phyloP scores from a whole-genome alignment of 2,888 invertebrate species.

The Tetragonisca angustula region DNA sequence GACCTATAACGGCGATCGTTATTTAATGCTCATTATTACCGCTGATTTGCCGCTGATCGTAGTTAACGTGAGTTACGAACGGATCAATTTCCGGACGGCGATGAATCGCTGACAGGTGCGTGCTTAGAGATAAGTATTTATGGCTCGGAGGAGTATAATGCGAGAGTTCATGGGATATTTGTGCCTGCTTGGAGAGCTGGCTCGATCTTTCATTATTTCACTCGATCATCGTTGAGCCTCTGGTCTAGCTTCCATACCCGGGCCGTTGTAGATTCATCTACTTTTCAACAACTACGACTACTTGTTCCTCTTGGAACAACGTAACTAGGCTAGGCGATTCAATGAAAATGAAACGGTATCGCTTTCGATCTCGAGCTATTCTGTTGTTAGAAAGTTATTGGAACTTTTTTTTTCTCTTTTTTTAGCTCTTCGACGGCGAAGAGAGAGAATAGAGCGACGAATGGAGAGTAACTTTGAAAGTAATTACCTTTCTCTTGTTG shows the following conservation, averaged over 20 bases:
- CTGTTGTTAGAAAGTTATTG: not conserved
- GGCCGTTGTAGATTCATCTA: constrained; percentile 15
- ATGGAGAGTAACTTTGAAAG: not conserved
- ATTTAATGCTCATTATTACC: constrained; percentile 81
- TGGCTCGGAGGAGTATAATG: constrained; percentile 33
- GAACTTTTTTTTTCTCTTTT: no score
- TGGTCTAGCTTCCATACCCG: constrained; percentile 47
- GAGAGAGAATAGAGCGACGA: not conserved
- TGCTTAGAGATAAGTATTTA: constrained; percentile 55
- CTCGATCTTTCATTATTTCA: constrained; percentile 36
- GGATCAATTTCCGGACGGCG: constrained; percentile 77
- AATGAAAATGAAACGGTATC: constrained; percentile 9
- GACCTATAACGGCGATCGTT: constrained; percentile 75
- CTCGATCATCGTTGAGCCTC: constrained; percentile 20
- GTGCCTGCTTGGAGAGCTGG: constrained; percentile 45
- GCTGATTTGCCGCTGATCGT: constrained; percentile 77
- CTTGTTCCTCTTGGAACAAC: not conserved
- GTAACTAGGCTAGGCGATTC: constrained; percentile 6
- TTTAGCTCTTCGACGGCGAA: not conserved
- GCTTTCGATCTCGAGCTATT: not conserved
- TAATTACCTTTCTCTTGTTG: not conserved
- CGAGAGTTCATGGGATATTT: constrained; percentile 61
- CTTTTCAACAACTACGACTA: not conserved
- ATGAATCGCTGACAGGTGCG: constrained; percentile 60
- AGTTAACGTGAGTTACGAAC: constrained; percentile 77